phyloP scores from a whole-genome alignment of 2,797 vertebrate species.

The Notamacropus eugenii region DNA sequence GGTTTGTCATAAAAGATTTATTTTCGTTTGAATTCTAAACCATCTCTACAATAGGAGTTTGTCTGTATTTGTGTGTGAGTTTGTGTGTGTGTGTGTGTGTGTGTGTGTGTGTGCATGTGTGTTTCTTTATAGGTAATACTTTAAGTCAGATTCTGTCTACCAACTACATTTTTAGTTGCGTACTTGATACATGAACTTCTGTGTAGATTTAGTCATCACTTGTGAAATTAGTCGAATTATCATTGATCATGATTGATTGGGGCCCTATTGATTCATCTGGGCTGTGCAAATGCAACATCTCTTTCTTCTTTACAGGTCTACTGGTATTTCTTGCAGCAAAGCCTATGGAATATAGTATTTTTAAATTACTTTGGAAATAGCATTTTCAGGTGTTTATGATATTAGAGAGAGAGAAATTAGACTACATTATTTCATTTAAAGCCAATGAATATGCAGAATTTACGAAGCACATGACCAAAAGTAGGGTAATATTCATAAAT shows the following conservation, averaged over 20 bases:
- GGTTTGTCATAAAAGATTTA: conserved; percentile 40
- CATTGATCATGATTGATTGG: background rate
- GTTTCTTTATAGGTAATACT: background rate
- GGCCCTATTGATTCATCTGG: background rate
- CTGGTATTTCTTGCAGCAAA: background rate
- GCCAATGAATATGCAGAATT: background rate
- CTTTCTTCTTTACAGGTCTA: background rate
- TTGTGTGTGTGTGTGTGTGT: background rate
- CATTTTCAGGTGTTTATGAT: conserved; percentile 13
- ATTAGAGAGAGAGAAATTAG: conserved; percentile 26
- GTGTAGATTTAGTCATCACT: background rate
- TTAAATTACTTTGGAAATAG: conserved; percentile 8
- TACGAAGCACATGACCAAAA: background rate
- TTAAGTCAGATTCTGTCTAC: background rate
- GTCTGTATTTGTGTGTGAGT: background rate
- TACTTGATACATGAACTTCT: background rate
- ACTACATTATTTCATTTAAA: background rate
- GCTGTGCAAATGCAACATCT: background rate
- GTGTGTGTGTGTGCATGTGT: background rate
- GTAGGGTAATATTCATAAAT: background rate
- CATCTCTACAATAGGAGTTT: background rate
- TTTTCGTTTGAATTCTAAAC: conserved; percentile 28
- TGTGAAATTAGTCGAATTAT: background rate
- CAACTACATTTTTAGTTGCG: conserved; percentile 7
- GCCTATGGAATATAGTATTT: background rate